Evolutionary conservation across 2,797 vertebrate genomes (phyloP).

Genomic region (Lepus townsendii): DNA sequence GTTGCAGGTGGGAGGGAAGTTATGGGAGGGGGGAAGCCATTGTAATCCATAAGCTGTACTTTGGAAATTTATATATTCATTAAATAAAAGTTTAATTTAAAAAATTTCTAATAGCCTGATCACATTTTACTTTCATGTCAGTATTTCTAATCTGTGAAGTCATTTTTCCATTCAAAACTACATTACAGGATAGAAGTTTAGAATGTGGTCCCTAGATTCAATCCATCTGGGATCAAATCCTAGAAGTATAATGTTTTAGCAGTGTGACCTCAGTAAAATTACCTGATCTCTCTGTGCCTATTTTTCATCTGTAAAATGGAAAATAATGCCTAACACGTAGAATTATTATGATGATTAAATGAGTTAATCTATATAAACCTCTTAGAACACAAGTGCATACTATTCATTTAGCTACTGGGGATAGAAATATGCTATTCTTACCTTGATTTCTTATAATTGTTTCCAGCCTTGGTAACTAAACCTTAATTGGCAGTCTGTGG

Average conservation of each 20-base stretch:
- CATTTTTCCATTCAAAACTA: constrained; percentile 40
- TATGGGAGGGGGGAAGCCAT: too few species aligned
- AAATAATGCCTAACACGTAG: background rate
- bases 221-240: background rate
- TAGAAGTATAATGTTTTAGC: background rate
- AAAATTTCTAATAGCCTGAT: background rate
- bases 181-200: background rate
- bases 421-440: background rate
- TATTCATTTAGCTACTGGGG: background rate
- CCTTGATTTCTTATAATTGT: constrained; percentile 36
- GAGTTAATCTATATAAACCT: background rate
- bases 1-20: too few species aligned
- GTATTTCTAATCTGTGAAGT: constrained; percentile 15
- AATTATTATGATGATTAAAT: background rate
- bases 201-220: background rate
- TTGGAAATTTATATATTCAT: too few species aligned
- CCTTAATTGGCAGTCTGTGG: background rate
- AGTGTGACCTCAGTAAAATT: background rate
- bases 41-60: too few species aligned
- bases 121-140: constrained; percentile 52
- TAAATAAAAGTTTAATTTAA: too few species aligned
- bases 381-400: background rate
- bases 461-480: background rate
- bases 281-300: background rate
- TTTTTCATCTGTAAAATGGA: constrained; percentile 38